Percentiles rank a stretch among this genome's conserved stretches.
Evolutionary conservation across 1,140 invertebrate species (phyloP).

Genomic region (Carposina sasakii): DNA sequence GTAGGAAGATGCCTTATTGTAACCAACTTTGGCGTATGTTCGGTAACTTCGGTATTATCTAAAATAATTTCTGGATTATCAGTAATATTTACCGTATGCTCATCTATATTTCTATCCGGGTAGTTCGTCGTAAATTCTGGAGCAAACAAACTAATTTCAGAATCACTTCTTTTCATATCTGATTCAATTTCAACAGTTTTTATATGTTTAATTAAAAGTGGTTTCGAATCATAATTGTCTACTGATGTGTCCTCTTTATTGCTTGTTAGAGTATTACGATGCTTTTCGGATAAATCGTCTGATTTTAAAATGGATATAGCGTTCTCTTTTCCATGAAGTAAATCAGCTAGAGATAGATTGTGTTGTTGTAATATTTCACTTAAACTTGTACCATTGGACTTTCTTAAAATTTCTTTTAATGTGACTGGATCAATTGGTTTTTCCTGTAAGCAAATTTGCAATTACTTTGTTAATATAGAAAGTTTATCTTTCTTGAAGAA

Average conservation of each 20-base stretch:
- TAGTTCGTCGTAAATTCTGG: no score
- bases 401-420: constrained; percentile 81
- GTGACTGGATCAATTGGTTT: constrained; percentile 40
- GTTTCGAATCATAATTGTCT: no score
- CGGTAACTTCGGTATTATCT: constrained; percentile 5
- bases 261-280: no score
- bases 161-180: no score
- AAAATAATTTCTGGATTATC: background rate
- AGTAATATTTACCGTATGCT: background rate
- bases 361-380: constrained; percentile 83
- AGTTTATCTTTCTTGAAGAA: no score
- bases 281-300: constrained; percentile 25
- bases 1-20: constrained; percentile 35
- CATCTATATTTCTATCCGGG: no score
- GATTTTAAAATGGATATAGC: constrained; percentile 76
- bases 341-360: constrained; percentile 80
- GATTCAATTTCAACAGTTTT: no score
- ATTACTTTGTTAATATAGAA: background rate
- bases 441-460: constrained; percentile 39
- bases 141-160: no score
- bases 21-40: constrained; percentile 1
- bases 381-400: constrained; percentile 79
- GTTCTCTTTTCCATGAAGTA: constrained; percentile 78
- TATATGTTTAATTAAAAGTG: no score
- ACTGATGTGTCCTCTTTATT: no score